phyloP scores from a whole-genome alignment of 2,888 invertebrate species.

The Sicus ferrugineus region DNA sequence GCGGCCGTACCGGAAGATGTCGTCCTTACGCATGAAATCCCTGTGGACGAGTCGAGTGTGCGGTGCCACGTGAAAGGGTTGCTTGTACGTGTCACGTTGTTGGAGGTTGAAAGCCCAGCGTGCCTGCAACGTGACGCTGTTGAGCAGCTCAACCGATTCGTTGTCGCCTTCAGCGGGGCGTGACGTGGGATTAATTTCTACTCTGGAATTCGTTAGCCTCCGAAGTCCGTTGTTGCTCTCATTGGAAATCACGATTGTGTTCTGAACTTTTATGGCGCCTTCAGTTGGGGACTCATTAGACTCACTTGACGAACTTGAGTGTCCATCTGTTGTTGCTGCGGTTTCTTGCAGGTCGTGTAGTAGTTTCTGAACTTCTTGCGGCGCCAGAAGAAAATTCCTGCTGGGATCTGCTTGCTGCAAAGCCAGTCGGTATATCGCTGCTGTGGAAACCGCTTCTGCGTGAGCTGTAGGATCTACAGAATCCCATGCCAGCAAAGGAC shows the following conservation, averaged over 20 bases:
- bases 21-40: conserved; percentile 45
- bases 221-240: conserved; percentile 1
- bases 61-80: conserved; percentile 33
- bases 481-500: too few relatives aligned
- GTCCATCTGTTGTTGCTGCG: not conserved
- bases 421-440: not conserved
- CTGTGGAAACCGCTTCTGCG: not conserved
- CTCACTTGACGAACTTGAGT: not conserved
- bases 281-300: not conserved
- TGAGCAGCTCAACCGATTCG: not conserved
- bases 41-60: conserved; percentile 36
- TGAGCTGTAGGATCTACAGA: too few relatives aligned
- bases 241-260: not conserved
- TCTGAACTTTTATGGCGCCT: not conserved
- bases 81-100: conserved; percentile 44
- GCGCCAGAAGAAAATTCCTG: conserved; percentile 14
- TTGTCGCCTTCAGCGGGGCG: not conserved
- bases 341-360: not conserved
- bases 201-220: conserved; percentile 1
- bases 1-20: conserved; percentile 42
- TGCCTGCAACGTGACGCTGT: conserved; percentile 37
- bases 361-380: conserved; percentile 7
- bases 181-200: not conserved
- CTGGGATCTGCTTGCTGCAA: not conserved
- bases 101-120: conserved; percentile 47